Evolutionary conservation across 2,797 vertebrate species (phyloP), one percentile per base, ranked within the genome.

Genomic region (Benthosema pterotum): DNA sequence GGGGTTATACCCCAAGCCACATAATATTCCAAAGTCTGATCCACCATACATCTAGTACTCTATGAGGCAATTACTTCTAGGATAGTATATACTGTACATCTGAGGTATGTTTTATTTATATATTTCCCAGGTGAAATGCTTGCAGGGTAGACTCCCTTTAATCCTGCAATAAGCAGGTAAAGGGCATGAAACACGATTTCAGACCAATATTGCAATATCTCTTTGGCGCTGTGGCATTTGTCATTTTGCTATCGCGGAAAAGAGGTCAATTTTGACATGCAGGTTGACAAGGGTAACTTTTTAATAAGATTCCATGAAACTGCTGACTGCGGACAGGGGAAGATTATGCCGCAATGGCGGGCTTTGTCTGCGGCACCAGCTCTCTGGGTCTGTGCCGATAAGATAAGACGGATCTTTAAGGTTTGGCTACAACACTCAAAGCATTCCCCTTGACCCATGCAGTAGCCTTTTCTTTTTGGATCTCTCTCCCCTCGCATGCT

Each of bases 271-370:
- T 74, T 69, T 61, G 19, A 72, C 68, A 74, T 74, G 60, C 66
- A 72, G 60, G 63, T 74, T 63, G 50, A 57, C 61, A 46, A 55
- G 43, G 47, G 43, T 8, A 82, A 80, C 66, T 87, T 87, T 82
- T 51, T 78, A 78, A 84, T 79, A 74, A 79, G 82, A 83, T 83
- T 86, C 77, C 53, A 53, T 48, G 62, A 86, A 86, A 77, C 25
- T 73, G 86, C 83, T 88, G 85, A 88, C 67, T 50, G 1, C 47
- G 81, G 50, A 71, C 32, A 76, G 28, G 52, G 46, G 53, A 60
- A 83, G 85, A 88, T 88, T 90, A 25, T 25, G 87, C 61, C 57
- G 65, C 52, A 42, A 69, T 46, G 28, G 59, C 58, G 1, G 74
- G 57, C 54, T 16, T 58, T 72, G 64, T 64, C 54, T 38, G 32